Percentiles rank a stretch among this genome's conserved stretches.
Evolutionary conservation across 2,113 vertebrate species (phyloP).

Genomic region (Cochlearius cochlearius): DNA sequence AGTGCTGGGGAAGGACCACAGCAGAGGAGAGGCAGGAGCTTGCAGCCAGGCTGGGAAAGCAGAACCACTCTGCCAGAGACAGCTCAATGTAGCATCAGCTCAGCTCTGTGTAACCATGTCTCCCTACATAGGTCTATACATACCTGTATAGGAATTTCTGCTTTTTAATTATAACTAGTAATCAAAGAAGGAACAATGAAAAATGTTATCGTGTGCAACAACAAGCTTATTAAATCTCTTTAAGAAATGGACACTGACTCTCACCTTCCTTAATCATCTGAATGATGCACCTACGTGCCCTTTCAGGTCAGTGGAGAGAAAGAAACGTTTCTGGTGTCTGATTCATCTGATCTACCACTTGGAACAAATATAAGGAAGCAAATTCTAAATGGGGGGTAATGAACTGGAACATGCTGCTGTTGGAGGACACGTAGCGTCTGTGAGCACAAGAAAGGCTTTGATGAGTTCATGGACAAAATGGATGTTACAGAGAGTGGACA

Average conservation of each 20-base stretch:
- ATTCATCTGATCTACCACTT: neutral
- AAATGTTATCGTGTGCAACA: neutral
- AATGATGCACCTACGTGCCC: rapidly evolving
- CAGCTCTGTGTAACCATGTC: neutral
- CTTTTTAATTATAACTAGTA: neutral
- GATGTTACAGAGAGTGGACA: neutral
- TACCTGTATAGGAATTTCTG: neutral
- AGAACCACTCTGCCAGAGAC: neutral
- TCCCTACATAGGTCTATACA: neutral
- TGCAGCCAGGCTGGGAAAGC: neutral
- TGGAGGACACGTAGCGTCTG: neutral
- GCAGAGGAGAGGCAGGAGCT: neutral
- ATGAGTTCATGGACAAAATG: neutral
- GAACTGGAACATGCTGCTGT: neutral
- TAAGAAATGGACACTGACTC: neutral
- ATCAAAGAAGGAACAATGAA: neutral
- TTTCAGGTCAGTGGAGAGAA: neutral
- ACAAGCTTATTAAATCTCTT: neutral
- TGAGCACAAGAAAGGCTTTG: neutral
- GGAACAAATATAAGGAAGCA: neutral
- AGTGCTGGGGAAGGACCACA: rapidly evolving
- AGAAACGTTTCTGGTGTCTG: neutral
- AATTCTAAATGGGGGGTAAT: neutral
- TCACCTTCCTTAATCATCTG: neutral
- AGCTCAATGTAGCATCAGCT: neutral